phyloP scores from a whole-genome alignment of 2,888 invertebrate genomes.

The Zygaena filipendulae region DNA sequence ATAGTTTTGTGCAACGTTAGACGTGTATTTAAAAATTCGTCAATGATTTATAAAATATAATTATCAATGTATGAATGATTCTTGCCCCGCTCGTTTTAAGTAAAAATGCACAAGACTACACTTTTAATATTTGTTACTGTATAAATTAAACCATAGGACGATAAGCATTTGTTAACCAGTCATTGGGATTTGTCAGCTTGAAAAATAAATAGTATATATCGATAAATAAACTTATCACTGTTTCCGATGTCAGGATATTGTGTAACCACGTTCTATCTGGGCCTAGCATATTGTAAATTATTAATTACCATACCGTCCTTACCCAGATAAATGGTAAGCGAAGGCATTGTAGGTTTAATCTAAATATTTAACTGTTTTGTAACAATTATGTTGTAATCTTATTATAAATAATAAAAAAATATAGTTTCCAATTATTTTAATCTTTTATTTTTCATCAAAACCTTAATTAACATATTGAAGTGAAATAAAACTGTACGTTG shows the following conservation, averaged over 20 bases:
- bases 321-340: slow-evolving; percentile 58
- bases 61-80: slow-evolving; percentile 18
- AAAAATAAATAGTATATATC: no score
- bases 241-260: no score
- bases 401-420: slow-evolving; percentile 65
- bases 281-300: slow-evolving; percentile 63
- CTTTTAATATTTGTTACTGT: slow-evolving; percentile 30
- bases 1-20: not conserved
- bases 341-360: slow-evolving; percentile 53
- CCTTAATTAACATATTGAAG: no score
- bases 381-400: slow-evolving; percentile 66
- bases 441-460: slow-evolving; percentile 17
- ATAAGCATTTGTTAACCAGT: no score
- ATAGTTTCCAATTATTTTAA: slow-evolving; percentile 50
- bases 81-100: slow-evolving; percentile 36
- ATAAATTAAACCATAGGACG: no score
- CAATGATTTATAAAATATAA: slow-evolving; percentile 8
- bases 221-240: no score
- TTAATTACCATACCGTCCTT: slow-evolving; percentile 64
- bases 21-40: no score
- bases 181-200: no score
- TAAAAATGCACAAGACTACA: slow-evolving; percentile 49
- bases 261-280: no score
- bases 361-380: slow-evolving; percentile 63
- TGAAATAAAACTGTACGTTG: no score